A percentile compares a stretch with the other conserved stretches of the same genome.
phyloP scores from a whole-genome alignment of 1,140 invertebrate genomes.

The Temnothorax nylanderi region DNA sequence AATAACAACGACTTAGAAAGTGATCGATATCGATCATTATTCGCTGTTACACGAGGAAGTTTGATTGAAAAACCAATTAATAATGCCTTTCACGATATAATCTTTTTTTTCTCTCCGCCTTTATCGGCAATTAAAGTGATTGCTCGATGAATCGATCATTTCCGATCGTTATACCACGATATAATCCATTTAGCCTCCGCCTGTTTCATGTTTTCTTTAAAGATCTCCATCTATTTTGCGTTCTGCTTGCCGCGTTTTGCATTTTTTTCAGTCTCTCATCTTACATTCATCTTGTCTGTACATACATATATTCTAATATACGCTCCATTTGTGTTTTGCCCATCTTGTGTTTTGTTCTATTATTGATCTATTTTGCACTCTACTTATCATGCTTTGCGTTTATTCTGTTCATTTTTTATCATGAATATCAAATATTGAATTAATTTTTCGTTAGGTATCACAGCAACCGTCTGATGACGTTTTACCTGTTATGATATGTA shows the following conservation, averaged over 20 bases:
- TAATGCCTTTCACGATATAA: not conserved
- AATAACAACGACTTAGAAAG: conserved; percentile 40
- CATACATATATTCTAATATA: not conserved
- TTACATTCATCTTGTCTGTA: too few relatives aligned
- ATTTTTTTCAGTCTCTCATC: too few relatives aligned
- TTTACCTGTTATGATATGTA: not conserved
- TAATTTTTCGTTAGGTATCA: not conserved
- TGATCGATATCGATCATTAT: conserved; percentile 22
- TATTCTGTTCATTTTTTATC: not conserved
- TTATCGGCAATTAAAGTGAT: not conserved
- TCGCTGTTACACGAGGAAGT: not conserved
- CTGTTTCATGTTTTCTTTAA: not conserved
- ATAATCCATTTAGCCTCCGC: not conserved
- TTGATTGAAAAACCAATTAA: not conserved
- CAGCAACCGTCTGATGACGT: not conserved
- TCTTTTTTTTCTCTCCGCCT: not conserved
- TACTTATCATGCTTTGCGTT: not conserved
- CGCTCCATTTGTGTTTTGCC: not conserved
- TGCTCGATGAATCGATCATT: conserved; percentile 1
- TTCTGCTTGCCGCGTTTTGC: not conserved
- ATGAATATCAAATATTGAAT: not conserved
- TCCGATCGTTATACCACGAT: not conserved
- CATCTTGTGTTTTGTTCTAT: not conserved
- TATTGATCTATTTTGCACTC: not conserved
- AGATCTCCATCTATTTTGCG: not conserved